Base-by-base conservation (phyloP, 2,888 invertebrate genomes). In the Pseudococcus viburni region DNA sequence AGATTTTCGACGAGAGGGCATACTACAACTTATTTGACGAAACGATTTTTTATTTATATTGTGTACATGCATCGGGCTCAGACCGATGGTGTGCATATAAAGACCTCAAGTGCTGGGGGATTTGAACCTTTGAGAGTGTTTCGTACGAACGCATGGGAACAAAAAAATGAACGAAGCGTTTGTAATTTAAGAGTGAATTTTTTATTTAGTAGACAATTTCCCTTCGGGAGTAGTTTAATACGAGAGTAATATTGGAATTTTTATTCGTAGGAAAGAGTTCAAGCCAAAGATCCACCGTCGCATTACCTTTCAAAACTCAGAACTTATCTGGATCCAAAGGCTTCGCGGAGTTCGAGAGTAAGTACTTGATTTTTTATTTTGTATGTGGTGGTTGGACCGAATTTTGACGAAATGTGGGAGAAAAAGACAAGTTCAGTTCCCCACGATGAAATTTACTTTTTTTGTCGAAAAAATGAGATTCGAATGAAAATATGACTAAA, bases 271-370 rank as follows among this genome's bases (percentile, higher is more conserved):
- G 98, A 98, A 94, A 96, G 96, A 94, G 98, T 99, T 90, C 97
- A 97, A 92, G 98, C 98, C n/a, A 98, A 99, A 93, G 98, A 99
- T 92, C 97, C 98, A 85, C 99, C 99, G 85, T 94, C 97, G 89
- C 97, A 97, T 92, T 99, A 99, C 94, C 94, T 99, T 92, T 96
- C 96, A 92, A 99, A 98, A 92, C 93, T 99, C 91, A 94, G 96
- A 91, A 98, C 98, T 9, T 99, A 98, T 93, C 94, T 99, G 92
- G 98, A 99, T 92, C 99, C 99, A 5, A 98, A 97, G 92, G 97
- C 98, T 84, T 98, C 98, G 84, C 94, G 98, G 91, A 98, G 97
- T 93, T 96, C 97, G 92, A 94, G 97, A 94, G 98, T 98, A 93
- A 94, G 96, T 89, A 51, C 42, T 42, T 42, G 9, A 7, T 42